Evolutionary conservation across 2,888 invertebrate genomes (phyloP), one percentile per base, ranked within the genome.

Genomic region (Orthosia gracilis): DNA sequence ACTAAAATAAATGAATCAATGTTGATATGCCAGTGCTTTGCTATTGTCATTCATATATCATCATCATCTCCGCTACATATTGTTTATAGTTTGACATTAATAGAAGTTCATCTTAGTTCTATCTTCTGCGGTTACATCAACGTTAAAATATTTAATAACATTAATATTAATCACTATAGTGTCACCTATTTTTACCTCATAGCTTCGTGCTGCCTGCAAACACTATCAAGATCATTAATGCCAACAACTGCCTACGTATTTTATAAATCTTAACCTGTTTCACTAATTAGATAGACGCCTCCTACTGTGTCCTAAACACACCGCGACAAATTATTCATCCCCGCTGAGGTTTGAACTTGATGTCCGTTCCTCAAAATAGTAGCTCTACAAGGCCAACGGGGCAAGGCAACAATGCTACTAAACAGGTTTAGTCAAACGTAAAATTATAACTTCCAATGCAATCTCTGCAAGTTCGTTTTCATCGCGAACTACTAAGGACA

Each of bases 241-340:
- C 70, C 84, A 84, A 18, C 40, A 63, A 50, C 68, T 69, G 73
- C 78, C 80, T 75, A 71, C 80, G 72, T 71, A 78, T 80, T 86
- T 79, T 73, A 83, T 78, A 86, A 84, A 81, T 81, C 75, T 80
- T 66, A 78, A 88, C 87, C 83, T 83, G 86, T 87, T 85, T 80
- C 69, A 85, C 81, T 89, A 90, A 89, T 90, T 88, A 85, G 85
- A 88, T 86, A 89, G 85, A 65, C 79, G 78, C 90, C 91, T 87
- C 90, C 91, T 87, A 91, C 91, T 90, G 91, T 85, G 87, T 76
- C 78, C 80, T 83, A 86, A 89, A 84, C 84, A 84, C 78, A 78
- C 81, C 85, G 87, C 85, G 84, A 89, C 84, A 85, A 89, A 86
- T 88, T 82, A 83, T 87, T 86, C 87, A 80, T 78, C 83, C 91